These are phyloP conservation scores for Lymantria dispar DNA, from an alignment of 2,888 invertebrate genomes.

Conservation along the genomic window DNA sequence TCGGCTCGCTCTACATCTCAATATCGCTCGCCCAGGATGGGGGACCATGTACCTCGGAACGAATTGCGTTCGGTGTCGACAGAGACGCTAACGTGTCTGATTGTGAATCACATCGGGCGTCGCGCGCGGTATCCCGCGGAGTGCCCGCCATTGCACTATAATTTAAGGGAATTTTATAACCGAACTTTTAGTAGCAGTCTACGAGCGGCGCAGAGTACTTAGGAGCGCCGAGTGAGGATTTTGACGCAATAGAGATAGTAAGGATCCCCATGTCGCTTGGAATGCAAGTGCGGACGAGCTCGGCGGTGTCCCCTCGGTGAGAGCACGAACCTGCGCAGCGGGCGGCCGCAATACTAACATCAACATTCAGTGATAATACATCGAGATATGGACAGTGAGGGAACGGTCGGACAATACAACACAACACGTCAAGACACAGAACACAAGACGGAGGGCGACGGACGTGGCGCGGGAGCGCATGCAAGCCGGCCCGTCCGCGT, in stretches of 20 bases:
- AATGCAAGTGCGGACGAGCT: constrained; percentile 76
- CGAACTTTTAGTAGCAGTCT: constrained; percentile 28
- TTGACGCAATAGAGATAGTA: constrained; percentile 60
- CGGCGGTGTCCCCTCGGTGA: constrained; percentile 59
- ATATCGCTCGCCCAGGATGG: constrained; percentile 80
- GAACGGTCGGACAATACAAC: constrained; percentile 69
- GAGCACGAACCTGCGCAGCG: constrained; percentile 46
- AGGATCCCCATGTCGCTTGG: constrained; percentile 82
- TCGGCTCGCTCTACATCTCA: constrained; percentile 82
- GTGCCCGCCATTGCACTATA: constrained; percentile 36
- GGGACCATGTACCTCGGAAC: constrained; percentile 84
- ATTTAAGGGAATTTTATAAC: constrained; percentile 29
- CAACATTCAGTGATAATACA: constrained; percentile 66
- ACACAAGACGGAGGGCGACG: constrained; percentile 72
- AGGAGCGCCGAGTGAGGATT: constrained; percentile 45
- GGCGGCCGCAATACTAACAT: constrained; percentile 51
- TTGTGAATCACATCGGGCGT: constrained; percentile 47
- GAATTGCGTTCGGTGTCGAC: constrained; percentile 73
- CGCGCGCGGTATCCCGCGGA: constrained; percentile 53
- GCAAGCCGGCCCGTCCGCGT: constrained; percentile 68
- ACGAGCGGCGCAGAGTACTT: constrained; percentile 27
- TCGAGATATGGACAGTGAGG: constrained; percentile 56
- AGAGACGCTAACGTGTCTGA: constrained; percentile 57
- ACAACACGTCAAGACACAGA: constrained; percentile 80
- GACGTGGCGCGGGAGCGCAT: constrained; percentile 62